Conservation (phyloP, 2,797 vertebrate species). For the Ceryle rudis region DNA sequence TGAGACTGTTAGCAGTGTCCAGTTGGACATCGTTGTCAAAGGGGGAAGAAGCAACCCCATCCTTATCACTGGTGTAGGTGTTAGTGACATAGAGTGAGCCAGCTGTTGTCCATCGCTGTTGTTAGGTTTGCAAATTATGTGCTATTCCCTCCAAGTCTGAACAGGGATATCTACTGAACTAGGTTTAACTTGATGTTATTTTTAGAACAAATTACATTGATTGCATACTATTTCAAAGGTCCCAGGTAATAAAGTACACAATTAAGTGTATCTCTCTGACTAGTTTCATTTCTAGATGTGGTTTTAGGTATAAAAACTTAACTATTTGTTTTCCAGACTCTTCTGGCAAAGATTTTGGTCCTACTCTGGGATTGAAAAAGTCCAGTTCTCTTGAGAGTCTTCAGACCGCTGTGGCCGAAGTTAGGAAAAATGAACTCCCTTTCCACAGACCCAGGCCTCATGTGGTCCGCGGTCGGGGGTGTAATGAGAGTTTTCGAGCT, state of each 20-base stretch:
- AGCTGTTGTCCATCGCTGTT: background rate
- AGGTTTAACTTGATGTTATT: conserved; percentile 38
- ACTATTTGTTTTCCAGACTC: conserved; percentile 71
- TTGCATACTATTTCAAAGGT: conserved; percentile 41
- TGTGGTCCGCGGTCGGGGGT: conserved; percentile 94
- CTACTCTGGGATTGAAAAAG: conserved; percentile 93
- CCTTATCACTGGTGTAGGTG: background rate
- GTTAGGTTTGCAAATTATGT: background rate
- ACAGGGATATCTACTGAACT: background rate
- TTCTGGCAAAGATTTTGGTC: conserved; percentile 86
- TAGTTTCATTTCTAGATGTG: background rate
- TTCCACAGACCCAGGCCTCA: conserved; percentile 93
- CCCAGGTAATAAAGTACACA: conserved; percentile 32
- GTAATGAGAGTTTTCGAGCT: conserved; percentile 95
- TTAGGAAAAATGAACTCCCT: conserved; percentile 89
- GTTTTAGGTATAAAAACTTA: conserved; percentile 20
- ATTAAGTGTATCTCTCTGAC: conserved; percentile 6
- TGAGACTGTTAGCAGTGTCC: background rate
- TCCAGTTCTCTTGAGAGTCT: conserved; percentile 97
- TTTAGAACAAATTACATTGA: conserved; percentile 46
- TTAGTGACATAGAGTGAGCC: background rate
- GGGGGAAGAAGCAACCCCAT: background rate
- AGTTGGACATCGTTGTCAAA: background rate
- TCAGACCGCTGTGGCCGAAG: conserved; percentile 93
- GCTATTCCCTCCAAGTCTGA: background rate